Conservation (phyloP, 2,797 vertebrate genomes). For the Pseudopleuronectes americanus region DNA sequence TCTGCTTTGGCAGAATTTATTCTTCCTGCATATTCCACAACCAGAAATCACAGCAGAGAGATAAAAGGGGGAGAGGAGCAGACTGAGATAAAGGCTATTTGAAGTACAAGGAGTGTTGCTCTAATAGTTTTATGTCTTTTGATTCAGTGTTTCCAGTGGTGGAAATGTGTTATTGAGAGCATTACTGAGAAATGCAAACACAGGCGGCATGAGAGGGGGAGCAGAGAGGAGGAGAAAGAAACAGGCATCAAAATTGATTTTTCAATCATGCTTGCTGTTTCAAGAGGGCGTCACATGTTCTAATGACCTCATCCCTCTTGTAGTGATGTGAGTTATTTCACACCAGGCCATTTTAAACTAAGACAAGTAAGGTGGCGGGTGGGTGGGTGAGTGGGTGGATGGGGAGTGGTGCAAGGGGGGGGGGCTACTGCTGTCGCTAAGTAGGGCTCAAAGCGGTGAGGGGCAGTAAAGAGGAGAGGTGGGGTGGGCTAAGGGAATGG, state of each 20-base stretch:
- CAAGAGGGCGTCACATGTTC: constrained; percentile 84
- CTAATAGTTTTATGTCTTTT: constrained; percentile 70
- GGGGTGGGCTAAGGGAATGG: constrained; percentile 84
- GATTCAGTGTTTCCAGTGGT: constrained; percentile 56
- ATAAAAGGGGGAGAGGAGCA: constrained; percentile 33
- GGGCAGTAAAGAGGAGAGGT: constrained; percentile 74
- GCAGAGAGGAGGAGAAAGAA: constrained; percentile 53
- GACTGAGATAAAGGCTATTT: constrained; percentile 60
- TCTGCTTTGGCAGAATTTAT: constrained; percentile 34
- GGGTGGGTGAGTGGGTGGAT: constrained; percentile 36
- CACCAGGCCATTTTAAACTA: constrained; percentile 77
- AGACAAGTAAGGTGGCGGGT: constrained; percentile 68
- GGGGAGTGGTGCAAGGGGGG: constrained; percentile 1
- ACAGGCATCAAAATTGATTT: constrained; percentile 85
- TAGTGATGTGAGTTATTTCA: constrained; percentile 83
- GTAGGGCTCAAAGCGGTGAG: constrained; percentile 76
- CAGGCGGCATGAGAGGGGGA: constrained; percentile 48
- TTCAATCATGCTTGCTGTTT: constrained; percentile 85
- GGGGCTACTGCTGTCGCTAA: constrained; percentile 69
- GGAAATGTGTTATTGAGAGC: constrained; percentile 60
- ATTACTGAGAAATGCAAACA: constrained; percentile 67
- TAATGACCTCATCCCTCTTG: constrained; percentile 85
- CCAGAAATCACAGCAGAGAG: constrained; percentile 33
- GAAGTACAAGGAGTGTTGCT: constrained; percentile 56
- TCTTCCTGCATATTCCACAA: constrained; percentile 41